Evolutionary conservation across 2,888 invertebrate species (phyloP), one percentile per base, ranked within the genome.

Genomic region (Dasysyrphus tricinctus): DNA sequence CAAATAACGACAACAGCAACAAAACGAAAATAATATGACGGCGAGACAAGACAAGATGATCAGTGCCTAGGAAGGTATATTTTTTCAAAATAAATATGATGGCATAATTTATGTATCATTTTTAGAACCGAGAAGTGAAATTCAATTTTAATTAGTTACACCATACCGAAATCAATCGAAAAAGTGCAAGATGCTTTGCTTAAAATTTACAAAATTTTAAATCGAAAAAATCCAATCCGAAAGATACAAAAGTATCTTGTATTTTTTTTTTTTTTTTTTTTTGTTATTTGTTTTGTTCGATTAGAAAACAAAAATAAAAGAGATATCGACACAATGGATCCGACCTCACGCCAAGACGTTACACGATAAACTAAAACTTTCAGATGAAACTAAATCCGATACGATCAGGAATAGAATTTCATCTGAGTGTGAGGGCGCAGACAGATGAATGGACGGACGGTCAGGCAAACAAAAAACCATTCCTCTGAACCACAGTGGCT

Each of bases 311-410:
- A 24, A 61, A 6, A 61, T 24, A 61, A 42, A 24, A 8, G 1
- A 61, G 14, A 39, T 59, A 19, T 19, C 12, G 54, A 79, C 74
- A 87, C 82, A 75, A 84, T 37, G 16, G 65, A 51, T 19, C 88
- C 88, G 89, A 90, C 90, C 89, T 88, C 89, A 89, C 90, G 90
- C 88, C 88, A 89, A 89, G 89, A 90, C 89, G 89, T 88, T 88
- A 89, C 88, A 89, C 89, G 89, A 89, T 89, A 89, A 90, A 90
- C 90, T 90, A 88, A 89, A 89, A 88, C 85, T 82, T 78, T 78
- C 82, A 47, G 88, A 88, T 88, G 88, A 89, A 88, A 89, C 89
- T 89, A 88, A 89, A 89, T 89, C 81, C 88, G 89, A 89, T 89
- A 88, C 89, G 89, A 89, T 88, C 89, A 88, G 89, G 88, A 89